Conservation (phyloP, 1,140 invertebrate genomes). For the Notospermus geniculatus region DNA sequence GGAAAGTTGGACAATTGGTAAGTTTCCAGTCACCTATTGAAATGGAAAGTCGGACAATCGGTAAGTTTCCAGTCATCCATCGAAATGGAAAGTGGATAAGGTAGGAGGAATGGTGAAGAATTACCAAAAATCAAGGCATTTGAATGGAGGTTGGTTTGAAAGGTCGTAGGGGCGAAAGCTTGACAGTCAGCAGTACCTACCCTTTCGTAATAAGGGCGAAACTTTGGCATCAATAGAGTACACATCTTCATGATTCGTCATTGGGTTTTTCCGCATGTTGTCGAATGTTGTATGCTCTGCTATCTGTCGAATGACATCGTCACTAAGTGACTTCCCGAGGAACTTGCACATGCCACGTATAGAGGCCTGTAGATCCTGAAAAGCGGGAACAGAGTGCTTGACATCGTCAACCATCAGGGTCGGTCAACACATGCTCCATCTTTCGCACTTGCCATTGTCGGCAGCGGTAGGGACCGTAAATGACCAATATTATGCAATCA, state of each 20-base stretch:
- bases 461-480: no score
- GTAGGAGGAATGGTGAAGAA: neutral
- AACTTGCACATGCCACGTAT: constrained; percentile 54
- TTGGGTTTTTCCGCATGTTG: constrained; percentile 69
- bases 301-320: constrained; percentile 42
- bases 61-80: neutral
- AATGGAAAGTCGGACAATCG: constrained; percentile 2
- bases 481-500: no score
- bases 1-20: neutral
- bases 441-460: no score
- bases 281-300: constrained; percentile 58
- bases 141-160: neutral
- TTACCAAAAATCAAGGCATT: no score
- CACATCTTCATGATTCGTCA: constrained; percentile 66
- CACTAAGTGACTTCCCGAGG: constrained; percentile 50
- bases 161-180: neutral
- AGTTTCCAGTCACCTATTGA: neutral
- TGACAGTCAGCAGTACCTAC: constrained; percentile 24
- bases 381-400: neutral
- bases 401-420: no score
- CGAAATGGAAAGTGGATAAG: neutral
- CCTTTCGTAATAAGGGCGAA: constrained; percentile 46
- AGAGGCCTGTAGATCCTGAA: constrained; percentile 31
- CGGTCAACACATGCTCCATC: no score
- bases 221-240: constrained; percentile 47